A percentile compares a stretch with the other conserved stretches of the same genome.
Evolutionary conservation across 2,888 invertebrate genomes (phyloP).

Genomic region (Odontocolon sp.): DNA sequence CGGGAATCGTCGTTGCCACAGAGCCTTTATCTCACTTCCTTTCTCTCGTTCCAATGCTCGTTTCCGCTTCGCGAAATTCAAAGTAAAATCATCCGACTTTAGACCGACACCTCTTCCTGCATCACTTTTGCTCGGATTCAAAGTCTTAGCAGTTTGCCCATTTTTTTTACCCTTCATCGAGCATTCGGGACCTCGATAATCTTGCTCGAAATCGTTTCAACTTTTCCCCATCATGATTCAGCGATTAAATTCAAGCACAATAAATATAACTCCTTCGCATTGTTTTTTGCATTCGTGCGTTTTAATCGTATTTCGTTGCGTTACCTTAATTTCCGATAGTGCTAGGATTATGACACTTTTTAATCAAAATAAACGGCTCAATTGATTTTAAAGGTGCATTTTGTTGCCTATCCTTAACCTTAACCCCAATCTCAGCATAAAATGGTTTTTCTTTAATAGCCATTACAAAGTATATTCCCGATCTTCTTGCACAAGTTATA

Average conservation of each 20-base stretch:
- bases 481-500: background rate
- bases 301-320: no score
- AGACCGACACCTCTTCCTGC: background rate
- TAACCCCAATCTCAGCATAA: background rate
- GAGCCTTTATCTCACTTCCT: slow-evolving; percentile 47
- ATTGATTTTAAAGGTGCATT: no score
- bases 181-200: slow-evolving; percentile 25
- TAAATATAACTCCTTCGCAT: background rate
- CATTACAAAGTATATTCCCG: background rate
- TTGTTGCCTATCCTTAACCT: no score
- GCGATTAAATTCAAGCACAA: slow-evolving; percentile 1
- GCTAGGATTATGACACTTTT: background rate
- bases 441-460: background rate
- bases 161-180: slow-evolving; percentile 15
- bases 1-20: slow-evolving; percentile 54
- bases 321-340: background rate
- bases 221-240: slow-evolving; percentile 1
- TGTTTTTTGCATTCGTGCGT: no score
- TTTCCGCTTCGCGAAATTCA: background rate
- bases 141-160: background rate
- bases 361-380: background rate
- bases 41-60: slow-evolving; percentile 19
- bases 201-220: background rate
- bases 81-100: slow-evolving; percentile 2
- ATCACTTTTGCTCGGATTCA: slow-evolving; percentile 4